These are phyloP conservation scores for Epinotia bilunana DNA, from an alignment of 2,888 invertebrate species.

Conservation along the genomic window DNA sequence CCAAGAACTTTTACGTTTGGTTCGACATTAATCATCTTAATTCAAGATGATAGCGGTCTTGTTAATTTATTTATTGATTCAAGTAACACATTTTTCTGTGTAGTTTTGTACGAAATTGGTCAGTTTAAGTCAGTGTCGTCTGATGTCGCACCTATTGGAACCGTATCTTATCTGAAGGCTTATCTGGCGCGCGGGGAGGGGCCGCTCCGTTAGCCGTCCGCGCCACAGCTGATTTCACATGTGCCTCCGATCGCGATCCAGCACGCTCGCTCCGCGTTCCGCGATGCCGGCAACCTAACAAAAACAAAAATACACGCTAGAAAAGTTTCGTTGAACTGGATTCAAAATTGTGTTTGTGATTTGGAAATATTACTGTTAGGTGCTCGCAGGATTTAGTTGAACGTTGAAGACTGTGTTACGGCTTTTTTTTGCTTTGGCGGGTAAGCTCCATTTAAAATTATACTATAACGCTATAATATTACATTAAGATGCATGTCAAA, in stretches of 20 bases:
- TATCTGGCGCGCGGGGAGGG: conserved; percentile 62
- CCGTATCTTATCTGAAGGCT: conserved; percentile 64
- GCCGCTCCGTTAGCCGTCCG: conserved; percentile 60
- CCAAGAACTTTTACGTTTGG: too few relatives aligned
- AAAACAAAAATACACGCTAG: conserved; percentile 28
- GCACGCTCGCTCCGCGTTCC: conserved; percentile 60
- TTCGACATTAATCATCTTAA: too few relatives aligned
- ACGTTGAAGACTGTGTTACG: conserved; percentile 44
- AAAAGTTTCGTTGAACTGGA: conserved; percentile 11
- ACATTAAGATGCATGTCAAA: neutral
- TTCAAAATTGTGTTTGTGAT: conserved; percentile 34
- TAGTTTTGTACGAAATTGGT: conserved; percentile 7
- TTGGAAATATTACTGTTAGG: conserved; percentile 12
- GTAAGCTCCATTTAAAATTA: conserved; percentile 55
- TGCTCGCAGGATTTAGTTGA: conserved; percentile 15
- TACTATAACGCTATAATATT: neutral
- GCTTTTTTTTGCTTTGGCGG: conserved; percentile 54
- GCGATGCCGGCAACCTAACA: conserved; percentile 70
- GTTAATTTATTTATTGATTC: too few relatives aligned
- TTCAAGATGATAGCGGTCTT: too few relatives aligned
- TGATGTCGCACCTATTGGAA: conserved; percentile 27
- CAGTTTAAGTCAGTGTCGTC: conserved; percentile 23
- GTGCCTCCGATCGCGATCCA: conserved; percentile 61
- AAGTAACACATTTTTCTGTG: too few relatives aligned
- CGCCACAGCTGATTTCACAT: conserved; percentile 82